phyloP scores from a whole-genome alignment of 2,113 vertebrate species.

The Nannobrachium achirus region DNA sequence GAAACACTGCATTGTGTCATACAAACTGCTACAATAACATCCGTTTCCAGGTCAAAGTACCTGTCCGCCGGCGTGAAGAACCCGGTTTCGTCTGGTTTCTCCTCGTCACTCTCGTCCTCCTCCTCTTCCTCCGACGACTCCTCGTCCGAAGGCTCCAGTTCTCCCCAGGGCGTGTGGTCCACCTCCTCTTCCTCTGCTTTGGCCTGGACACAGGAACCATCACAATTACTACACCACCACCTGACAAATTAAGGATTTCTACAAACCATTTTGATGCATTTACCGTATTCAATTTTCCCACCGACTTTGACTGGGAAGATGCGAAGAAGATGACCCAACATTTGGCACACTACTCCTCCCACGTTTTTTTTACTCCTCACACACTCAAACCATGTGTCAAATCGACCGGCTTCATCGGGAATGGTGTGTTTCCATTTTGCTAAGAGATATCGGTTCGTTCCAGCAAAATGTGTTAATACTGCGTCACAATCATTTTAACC shows the following conservation, averaged over 20 bases:
- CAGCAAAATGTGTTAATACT: too few relatives aligned
- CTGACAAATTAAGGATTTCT: not conserved
- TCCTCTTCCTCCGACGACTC: constrained; percentile 93
- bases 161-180: constrained; percentile 89
- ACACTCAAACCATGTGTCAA: too few relatives aligned
- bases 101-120: constrained; percentile 94
- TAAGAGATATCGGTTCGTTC: too few relatives aligned
- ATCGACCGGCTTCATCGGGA: too few relatives aligned
- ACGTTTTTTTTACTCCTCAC: too few relatives aligned
- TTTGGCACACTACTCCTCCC: too few relatives aligned
- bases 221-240: not conserved
- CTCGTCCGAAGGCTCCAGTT: constrained; percentile 91
- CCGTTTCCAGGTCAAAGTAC: constrained; percentile 53
- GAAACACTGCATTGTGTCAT: not conserved
- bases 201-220: constrained; percentile 63
- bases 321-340: too few relatives aligned
- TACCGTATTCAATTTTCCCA: too few relatives aligned
- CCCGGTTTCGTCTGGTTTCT: constrained; percentile 91
- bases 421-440: too few relatives aligned
- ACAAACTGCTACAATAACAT: not conserved
- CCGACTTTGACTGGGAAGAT: too few relatives aligned
- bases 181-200: constrained; percentile 94
- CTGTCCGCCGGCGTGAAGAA: constrained; percentile 95
- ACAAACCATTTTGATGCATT: too few relatives aligned
- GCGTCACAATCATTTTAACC: too few relatives aligned